phyloP scores from a whole-genome alignment of 2,888 invertebrate species.

The Harpalus rufipes region DNA sequence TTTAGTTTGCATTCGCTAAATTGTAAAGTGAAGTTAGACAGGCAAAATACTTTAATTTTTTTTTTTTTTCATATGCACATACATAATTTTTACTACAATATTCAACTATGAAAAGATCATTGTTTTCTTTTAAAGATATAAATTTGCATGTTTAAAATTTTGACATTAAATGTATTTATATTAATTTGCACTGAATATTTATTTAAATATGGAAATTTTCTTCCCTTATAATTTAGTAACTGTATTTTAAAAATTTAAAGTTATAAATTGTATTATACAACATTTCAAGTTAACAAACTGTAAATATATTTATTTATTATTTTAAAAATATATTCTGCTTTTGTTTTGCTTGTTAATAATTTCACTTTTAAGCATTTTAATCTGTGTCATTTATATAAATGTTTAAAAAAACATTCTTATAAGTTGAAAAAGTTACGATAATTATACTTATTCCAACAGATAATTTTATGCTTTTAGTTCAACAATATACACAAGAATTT shows the following conservation, averaged over 20 bases:
- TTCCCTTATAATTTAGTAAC: background rate
- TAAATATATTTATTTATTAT: slow-evolving; percentile 46
- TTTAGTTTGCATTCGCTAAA: slow-evolving; percentile 41
- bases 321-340: slow-evolving; percentile 20
- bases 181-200: slow-evolving; percentile 40
- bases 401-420: slow-evolving; percentile 27
- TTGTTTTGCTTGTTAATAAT: slow-evolving; percentile 49
- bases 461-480: slow-evolving; percentile 61
- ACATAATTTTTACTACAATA: background rate
- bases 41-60: slow-evolving; percentile 27
- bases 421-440: slow-evolving; percentile 44
- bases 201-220: slow-evolving; percentile 30
- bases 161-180: slow-evolving; percentile 18
- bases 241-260: slow-evolving; percentile 27
- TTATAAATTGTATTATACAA: background rate
- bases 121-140: slow-evolving; percentile 21
- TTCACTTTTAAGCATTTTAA: slow-evolving; percentile 51
- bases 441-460: slow-evolving; percentile 41
- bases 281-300: slow-evolving; percentile 7
- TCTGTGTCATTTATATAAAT: slow-evolving; percentile 17
- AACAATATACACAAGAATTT: slow-evolving; percentile 55
- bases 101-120: too few relatives aligned
- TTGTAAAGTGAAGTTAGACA: slow-evolving; percentile 44
- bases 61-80: background rate
- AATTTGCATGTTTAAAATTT: slow-evolving; percentile 28